Evolutionary conservation across 2,888 invertebrate genomes (phyloP).

Genomic region (Drosophila atroscutellata): DNA sequence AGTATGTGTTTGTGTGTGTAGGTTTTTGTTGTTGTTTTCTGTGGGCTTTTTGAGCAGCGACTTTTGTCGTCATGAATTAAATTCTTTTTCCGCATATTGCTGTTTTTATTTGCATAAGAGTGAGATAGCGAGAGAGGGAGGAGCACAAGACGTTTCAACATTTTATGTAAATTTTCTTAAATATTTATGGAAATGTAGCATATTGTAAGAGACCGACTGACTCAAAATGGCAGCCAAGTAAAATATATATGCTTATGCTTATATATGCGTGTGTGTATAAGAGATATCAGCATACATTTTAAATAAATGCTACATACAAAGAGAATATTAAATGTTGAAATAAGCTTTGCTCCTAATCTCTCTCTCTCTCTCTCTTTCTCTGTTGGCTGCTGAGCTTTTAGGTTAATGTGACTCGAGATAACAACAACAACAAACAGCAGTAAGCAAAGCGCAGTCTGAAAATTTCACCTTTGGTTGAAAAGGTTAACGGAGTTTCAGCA

Average conservation of each 20-base stretch:
- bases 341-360: conserved; percentile 20
- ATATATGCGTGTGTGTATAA: conserved; percentile 31
- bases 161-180: conserved; percentile 81
- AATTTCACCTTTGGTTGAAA: conserved; percentile 36
- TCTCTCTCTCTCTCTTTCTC: not conserved
- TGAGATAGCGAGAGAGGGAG: not conserved
- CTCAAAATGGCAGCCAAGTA: conserved; percentile 76
- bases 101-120: conserved; percentile 17
- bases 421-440: not conserved
- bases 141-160: conserved; percentile 53
- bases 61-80: conserved; percentile 79
- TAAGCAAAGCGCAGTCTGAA: conserved; percentile 14
- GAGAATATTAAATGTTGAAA: conserved; percentile 72
- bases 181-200: conserved; percentile 82
- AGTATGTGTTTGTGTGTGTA: not conserved
- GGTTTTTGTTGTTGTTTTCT: conserved; percentile 64
- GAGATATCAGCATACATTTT: conserved; percentile 79
- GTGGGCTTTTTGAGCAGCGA: conserved; percentile 71
- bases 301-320: conserved; percentile 76
- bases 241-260: conserved; percentile 40
- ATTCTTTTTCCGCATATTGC: conserved; percentile 54
- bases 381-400: conserved; percentile 30
- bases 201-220: conserved; percentile 76
- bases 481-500: conserved; percentile 69
- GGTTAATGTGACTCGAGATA: conserved; percentile 38